These are phyloP conservation scores for Tarsius wallacei DNA, from an alignment of 2,797 vertebrate species.

Conservation along the genomic window DNA sequence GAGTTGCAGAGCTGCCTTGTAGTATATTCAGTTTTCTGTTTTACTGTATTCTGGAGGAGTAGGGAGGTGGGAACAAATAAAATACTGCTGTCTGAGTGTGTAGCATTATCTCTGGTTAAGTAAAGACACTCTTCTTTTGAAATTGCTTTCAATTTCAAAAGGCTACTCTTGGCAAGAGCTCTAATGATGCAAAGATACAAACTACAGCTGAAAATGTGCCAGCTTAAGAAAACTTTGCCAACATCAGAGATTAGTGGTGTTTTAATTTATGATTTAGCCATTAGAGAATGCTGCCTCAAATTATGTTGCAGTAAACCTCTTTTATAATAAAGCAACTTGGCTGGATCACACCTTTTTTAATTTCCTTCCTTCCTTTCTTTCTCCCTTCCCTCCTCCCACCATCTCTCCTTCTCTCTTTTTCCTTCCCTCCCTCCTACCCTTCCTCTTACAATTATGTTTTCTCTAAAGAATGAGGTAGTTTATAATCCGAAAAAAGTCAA, in stretches of 20 bases:
- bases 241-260: not conserved
- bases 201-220: conserved; percentile 11
- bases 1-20: not conserved
- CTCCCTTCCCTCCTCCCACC: too few relatives aligned
- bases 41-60: too few relatives aligned
- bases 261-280: conserved; percentile 68
- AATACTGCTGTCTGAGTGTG: not conserved
- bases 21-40: not conserved
- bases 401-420: too few relatives aligned
- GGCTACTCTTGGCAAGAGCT: conserved; percentile 65
- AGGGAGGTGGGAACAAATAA: not conserved
- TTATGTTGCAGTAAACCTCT: conserved; percentile 59
- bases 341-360: not conserved
- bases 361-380: not conserved
- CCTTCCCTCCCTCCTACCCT: too few relatives aligned
- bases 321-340: conserved; percentile 35
- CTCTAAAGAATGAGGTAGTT: not conserved
- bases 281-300: conserved; percentile 62
- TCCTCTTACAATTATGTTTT: not conserved
- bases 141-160: conserved; percentile 72
- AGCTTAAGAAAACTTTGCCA: conserved; percentile 40
- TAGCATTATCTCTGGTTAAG: not conserved
- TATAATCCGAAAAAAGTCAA: not conserved
- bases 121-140: conserved; percentile 53
- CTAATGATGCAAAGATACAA: conserved; percentile 60